Evolutionary conservation across 2,888 invertebrate species (phyloP), one percentile per base, ranked within the genome.

Genomic region (Hartigia nigra): DNA sequence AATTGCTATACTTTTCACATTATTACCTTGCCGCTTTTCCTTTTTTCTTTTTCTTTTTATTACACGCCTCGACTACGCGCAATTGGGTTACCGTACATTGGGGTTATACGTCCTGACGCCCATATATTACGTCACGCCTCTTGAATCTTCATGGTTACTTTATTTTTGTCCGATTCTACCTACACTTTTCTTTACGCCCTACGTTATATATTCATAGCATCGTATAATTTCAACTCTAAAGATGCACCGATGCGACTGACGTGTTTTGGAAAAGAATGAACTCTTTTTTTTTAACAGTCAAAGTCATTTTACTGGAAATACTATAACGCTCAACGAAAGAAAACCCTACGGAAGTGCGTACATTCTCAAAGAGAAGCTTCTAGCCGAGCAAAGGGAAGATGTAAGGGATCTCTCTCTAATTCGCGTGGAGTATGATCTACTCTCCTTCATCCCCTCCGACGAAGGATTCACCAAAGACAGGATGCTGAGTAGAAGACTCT

Each of bases 341-440:
- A 39, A 31, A 72, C 76, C 78, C 80, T 81, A 76, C 79, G 84
- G 83, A 87, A 84, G 82, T 82, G 82, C 81, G 81, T 85, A 81
- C 83, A 85, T 86, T 85, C 81, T 86, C 85, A 83, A 86, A 83
- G 78, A 81, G 78, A 79, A 70, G 77, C 79, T 80, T 80, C 31
- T 80, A 74, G 76, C 70, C 77, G 23, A 39, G 39, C 36, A 78
- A 35, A 39, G 34, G 74, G 70, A 69, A 31, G 32, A 74, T 82
- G 76, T 74, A 72, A 77, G 34, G 76, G 74, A 80, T 81, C 81
- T 77, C 9, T 81, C 85, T 85, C 84, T 88, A 87, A 88, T 87
- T 85, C 86, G 83, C 83, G 84, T 82, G 84, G 81, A 83, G 78
- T 81, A 81, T 84, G 80, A 79, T n/a, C n/a, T n/a, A n/a, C n/a